Conservation (phyloP, 2,888 invertebrate genomes). For the Tenodera sinensis region DNA sequence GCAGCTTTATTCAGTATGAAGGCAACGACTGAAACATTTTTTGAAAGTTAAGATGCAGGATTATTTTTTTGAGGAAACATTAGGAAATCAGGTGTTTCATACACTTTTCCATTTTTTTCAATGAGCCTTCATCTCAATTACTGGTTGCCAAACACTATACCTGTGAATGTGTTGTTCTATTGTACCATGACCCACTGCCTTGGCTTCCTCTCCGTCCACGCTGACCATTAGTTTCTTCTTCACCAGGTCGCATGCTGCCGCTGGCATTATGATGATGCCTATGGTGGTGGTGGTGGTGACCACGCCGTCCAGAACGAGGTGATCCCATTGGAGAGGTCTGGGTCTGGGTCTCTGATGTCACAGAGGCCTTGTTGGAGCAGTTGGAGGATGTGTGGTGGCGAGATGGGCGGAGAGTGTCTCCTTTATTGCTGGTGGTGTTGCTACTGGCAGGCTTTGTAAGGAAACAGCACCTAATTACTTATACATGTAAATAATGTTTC, state of each 20-base stretch:
- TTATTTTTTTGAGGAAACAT: too few relatives aligned
- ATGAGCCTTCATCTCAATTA: background rate
- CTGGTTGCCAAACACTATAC: constrained; percentile 22
- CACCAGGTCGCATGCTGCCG: constrained; percentile 16
- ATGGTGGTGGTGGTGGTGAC: constrained; percentile 44
- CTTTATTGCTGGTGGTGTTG: background rate
- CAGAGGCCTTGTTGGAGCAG: constrained; percentile 21
- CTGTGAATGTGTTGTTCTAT: constrained; percentile 38
- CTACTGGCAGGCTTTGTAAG: background rate
- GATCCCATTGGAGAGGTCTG: constrained; percentile 41
- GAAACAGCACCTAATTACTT: background rate
- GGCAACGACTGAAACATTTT: too few relatives aligned
- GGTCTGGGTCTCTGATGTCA: constrained; percentile 40
- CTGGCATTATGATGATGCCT: constrained; percentile 32
- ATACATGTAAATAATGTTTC: too few relatives aligned
- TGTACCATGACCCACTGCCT: constrained; percentile 37
- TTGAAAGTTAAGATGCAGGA: too few relatives aligned
- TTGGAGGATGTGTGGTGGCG: background rate
- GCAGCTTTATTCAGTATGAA: too few relatives aligned
- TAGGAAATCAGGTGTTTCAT: too few relatives aligned
- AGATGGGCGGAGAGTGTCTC: constrained; percentile 11
- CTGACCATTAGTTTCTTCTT: constrained; percentile 33
- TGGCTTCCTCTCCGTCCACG: constrained; percentile 29
- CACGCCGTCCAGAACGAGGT: constrained; percentile 41
- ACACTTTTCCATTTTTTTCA: too few relatives aligned